Evolutionary conservation across 2,113 vertebrate species (phyloP), one percentile per base, ranked within the genome.

Genomic region (Myrmecophaga tridactyla): DNA sequence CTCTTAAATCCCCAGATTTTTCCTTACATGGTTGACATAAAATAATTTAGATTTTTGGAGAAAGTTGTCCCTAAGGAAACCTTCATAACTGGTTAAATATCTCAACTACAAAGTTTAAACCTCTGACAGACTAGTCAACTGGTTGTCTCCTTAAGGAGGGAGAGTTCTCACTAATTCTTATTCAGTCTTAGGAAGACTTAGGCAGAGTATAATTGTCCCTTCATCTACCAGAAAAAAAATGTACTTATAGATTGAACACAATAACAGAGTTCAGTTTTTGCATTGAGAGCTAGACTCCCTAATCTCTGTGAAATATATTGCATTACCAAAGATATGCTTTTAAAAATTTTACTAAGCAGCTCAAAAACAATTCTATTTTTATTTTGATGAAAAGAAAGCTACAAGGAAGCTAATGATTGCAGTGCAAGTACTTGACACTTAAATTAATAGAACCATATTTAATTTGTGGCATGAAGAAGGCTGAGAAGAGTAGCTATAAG

Each of bases 331-430:
- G 23, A 51, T 43, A 53, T 39, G 20, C 43, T 67, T 75, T 62
- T 53, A 25, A 53, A 90, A 89, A 53, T 53, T 82, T 62, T 93
- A 46, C 36, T 81, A 46, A 92, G 17, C 29, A 76, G 18, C 67
- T 81, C 69, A 85, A 94, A 78, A 43, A 72, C 36, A 63, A 78
- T 82, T 77, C 9, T 87, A 83, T 65, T 73, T 96, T 86, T 76
- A 89, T 81, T 95, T 89, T n/a, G 89, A 36, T 70, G 25, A 76
- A 92, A 86, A 90, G 17, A 93, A 76, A 43, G 18, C 41, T 87
- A 6, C 2, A 65, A 81, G 8, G 21, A 90, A 96, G 46, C 75
- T n/a, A 92, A 3, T 81, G 31, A 62, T 48, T 85, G 0, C 36
- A 63, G 7, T 25, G 17, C 29, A 81, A 63, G 63, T 65, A 20